A percentile compares a stretch with the other conserved stretches of the same genome.
Conservation (phyloP, 2,113 vertebrate species). For the Pogona vitticeps region DNA sequence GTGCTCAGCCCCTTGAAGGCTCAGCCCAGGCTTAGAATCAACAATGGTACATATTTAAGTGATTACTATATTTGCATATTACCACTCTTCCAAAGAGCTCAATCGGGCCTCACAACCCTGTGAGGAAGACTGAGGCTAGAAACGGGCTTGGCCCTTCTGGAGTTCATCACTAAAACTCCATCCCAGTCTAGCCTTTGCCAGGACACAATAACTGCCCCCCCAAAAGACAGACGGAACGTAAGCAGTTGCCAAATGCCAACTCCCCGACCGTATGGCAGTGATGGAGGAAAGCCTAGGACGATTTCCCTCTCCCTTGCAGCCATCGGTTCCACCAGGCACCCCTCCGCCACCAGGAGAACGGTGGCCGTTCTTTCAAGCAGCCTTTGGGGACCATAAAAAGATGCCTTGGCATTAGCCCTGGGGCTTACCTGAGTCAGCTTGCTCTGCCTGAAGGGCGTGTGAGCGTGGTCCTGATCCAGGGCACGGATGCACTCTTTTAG, state of each 20-base stretch:
- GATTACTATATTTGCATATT: too few relatives aligned
- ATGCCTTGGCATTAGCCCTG: neutral
- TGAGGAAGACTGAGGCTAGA: neutral
- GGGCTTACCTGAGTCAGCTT: conserved; percentile 89
- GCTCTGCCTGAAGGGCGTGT: conserved; percentile 93
- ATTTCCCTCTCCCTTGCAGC: neutral
- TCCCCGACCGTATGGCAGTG: neutral
- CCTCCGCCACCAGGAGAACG: too few relatives aligned
- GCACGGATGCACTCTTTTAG: conserved; percentile 94
- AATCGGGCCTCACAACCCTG: too few relatives aligned
- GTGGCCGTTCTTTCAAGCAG: neutral
- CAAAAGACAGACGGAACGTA: neutral
- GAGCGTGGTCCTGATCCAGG: conserved; percentile 85
- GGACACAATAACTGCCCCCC: too few relatives aligned
- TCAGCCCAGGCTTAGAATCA: too few relatives aligned
- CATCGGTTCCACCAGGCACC: neutral
- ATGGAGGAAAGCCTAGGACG: neutral
- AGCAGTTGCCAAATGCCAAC: neutral
- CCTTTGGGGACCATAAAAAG: neutral
- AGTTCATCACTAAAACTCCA: neutral
- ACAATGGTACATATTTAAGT: too few relatives aligned
- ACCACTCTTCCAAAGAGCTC: too few relatives aligned
- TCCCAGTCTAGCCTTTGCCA: neutral
- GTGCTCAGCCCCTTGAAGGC: too few relatives aligned
- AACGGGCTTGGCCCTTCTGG: too few relatives aligned